A percentile compares a stretch with the other conserved stretches of the same genome.
These are phyloP conservation scores for Phalacrocorax aristotelis DNA, from an alignment of 2,113 vertebrate genomes.

Conservation along the genomic window DNA sequence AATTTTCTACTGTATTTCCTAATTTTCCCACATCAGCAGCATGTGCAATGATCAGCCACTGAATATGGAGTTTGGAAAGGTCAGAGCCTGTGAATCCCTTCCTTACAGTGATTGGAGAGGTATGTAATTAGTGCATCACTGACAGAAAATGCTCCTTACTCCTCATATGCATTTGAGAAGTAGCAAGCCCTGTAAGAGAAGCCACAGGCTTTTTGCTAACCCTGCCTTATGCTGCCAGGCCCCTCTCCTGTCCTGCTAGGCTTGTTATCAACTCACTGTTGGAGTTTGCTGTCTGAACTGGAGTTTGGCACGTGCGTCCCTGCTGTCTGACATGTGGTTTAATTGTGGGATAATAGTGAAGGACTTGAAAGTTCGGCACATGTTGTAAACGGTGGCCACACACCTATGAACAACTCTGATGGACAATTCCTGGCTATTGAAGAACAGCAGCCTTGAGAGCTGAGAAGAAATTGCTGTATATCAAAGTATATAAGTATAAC, in stretches of 20 bases:
- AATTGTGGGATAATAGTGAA: not conserved
- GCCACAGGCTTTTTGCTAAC: not conserved
- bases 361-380: not conserved
- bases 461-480: not conserved
- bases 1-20: not conserved
- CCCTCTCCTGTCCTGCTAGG: not conserved
- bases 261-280: not conserved
- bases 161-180: not conserved
- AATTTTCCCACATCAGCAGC: not conserved
- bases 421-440: not conserved
- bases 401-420: not conserved
- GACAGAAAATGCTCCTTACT: not conserved
- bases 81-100: not conserved
- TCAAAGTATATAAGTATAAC: not conserved
- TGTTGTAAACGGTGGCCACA: not conserved
- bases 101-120: not conserved
- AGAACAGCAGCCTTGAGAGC: not conserved
- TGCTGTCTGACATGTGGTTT: rapidly evolving
- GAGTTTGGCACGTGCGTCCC: not conserved
- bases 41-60: not conserved
- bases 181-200: not conserved
- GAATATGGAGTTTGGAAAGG: not conserved
- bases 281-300: not conserved
- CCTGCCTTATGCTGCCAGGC: not conserved
- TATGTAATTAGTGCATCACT: too few relatives aligned